A percentile compares a stretch with the other conserved stretches of the same genome.
Conservation (phyloP, 2,888 invertebrate genomes). For the Hipparchia semele region DNA sequence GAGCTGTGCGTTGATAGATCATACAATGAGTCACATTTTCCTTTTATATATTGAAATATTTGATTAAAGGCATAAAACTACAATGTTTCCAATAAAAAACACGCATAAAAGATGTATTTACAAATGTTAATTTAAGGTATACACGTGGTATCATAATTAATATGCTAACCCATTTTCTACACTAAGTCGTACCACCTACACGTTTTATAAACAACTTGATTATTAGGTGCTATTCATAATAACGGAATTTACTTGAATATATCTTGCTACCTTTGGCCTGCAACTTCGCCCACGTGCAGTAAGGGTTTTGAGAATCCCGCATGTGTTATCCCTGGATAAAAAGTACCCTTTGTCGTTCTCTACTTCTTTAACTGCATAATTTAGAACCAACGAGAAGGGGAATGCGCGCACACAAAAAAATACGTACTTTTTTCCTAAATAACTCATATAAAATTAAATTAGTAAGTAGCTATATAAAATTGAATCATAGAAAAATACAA, state of each 20-base stretch:
- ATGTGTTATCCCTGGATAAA: too few relatives aligned
- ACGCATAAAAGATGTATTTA: slow-evolving; percentile 15
- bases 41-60: too few relatives aligned
- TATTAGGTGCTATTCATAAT: slow-evolving; percentile 9
- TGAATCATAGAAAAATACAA: background rate
- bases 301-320: too few relatives aligned
- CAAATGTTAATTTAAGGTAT: slow-evolving; percentile 26
- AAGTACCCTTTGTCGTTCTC: too few relatives aligned
- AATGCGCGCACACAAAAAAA: too few relatives aligned
- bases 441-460: too few relatives aligned
- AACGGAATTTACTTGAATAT: slow-evolving; percentile 1
- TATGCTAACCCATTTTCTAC: slow-evolving; percentile 30
- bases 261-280: background rate
- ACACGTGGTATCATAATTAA: slow-evolving; percentile 40
- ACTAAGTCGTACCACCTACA: slow-evolving; percentile 10
- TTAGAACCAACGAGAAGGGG: too few relatives aligned
- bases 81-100: slow-evolving; percentile 10
- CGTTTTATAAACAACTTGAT: slow-evolving; percentile 18
- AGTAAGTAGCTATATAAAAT: background rate
- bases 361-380: too few relatives aligned
- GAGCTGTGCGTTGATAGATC: too few relatives aligned
- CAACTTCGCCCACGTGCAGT: too few relatives aligned
- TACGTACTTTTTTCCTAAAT: too few relatives aligned
- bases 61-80: background rate
- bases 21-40: too few relatives aligned